Evolutionary conservation across 2,113 vertebrate species (phyloP).

Genomic region (Connochaetes taurinus): DNA sequence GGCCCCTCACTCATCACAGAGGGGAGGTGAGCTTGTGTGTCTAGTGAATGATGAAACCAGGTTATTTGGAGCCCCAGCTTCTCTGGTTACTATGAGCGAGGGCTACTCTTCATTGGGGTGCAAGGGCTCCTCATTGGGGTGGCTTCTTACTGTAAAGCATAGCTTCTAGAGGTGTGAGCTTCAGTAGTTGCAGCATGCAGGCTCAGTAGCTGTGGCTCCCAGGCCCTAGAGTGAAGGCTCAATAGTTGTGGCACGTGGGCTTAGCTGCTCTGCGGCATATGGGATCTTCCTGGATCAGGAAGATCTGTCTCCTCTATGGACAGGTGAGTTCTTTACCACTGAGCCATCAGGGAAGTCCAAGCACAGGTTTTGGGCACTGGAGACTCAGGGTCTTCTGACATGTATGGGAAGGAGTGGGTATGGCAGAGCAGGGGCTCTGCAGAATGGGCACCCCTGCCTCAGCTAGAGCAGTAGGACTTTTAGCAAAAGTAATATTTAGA

Average conservation of each 20-base stretch:
- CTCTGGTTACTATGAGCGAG: neutral
- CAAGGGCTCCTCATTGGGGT: neutral
- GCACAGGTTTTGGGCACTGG: neutral
- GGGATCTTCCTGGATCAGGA: neutral
- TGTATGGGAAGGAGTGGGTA: rapidly evolving
- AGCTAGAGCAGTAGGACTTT: no score
- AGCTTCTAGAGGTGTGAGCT: neutral
- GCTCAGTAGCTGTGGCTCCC: neutral
- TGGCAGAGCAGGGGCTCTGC: rapidly evolving
- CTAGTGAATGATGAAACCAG: neutral
- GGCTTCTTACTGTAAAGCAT: neutral
- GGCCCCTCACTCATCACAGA: rapidly evolving
- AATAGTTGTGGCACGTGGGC: neutral
- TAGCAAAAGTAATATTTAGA: rapidly evolving
- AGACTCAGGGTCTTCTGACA: neutral
- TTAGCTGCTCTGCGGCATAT: neutral
- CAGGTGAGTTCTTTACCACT: neutral
- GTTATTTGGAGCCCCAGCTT: neutral
- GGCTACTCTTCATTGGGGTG: neutral
- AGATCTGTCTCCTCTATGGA: neutral
- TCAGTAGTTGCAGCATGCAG: neutral
- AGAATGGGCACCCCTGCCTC: neutral
- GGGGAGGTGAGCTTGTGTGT: rapidly evolving
- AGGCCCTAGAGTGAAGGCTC: neutral
- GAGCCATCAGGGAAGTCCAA: neutral